Percentiles rank a stretch among this genome's conserved stretches.
Conservation (phyloP, 2,113 vertebrate species). For the Cinclus mexicanus region DNA sequence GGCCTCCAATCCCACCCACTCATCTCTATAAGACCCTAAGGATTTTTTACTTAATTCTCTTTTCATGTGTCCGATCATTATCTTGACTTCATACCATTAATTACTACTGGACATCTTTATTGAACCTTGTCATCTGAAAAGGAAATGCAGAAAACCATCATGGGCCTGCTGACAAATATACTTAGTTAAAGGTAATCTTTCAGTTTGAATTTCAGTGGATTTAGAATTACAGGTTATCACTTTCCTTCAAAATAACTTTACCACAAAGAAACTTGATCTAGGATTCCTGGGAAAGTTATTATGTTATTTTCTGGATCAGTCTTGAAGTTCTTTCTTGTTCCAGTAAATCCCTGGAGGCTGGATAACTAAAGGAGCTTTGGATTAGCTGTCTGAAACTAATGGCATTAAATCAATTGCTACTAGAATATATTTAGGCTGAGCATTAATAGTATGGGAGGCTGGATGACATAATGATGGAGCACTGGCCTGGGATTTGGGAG, state of each 20-base stretch:
- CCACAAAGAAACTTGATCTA: not conserved
- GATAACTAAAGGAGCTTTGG: slow-evolving; percentile 25
- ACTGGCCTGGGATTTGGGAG: not conserved
- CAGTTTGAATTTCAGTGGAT: not conserved
- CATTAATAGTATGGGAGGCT: slow-evolving; percentile 31
- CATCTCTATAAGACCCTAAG: not conserved
- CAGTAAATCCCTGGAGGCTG: not conserved
- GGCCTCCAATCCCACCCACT: not conserved
- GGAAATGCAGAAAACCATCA: not conserved
- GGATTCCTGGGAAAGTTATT: not conserved
- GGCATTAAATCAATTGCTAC: slow-evolving; percentile 55
- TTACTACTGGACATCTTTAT: not conserved
- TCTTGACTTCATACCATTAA: not conserved
- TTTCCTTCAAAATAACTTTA: not conserved
- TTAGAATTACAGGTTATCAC: not conserved
- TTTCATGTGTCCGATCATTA: not conserved
- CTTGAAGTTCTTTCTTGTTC: not conserved
- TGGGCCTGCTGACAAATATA: not conserved
- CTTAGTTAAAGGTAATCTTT: not conserved
- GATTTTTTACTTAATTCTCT: not conserved
- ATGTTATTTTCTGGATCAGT: slow-evolving; percentile 10
- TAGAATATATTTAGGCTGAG: slow-evolving; percentile 46
- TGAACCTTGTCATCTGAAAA: not conserved
- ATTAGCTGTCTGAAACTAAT: slow-evolving; percentile 50
- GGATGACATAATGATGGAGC: slow-evolving; percentile 46